phyloP scores from a whole-genome alignment of 2,888 invertebrate species.

The Plagiodera versicolora region DNA sequence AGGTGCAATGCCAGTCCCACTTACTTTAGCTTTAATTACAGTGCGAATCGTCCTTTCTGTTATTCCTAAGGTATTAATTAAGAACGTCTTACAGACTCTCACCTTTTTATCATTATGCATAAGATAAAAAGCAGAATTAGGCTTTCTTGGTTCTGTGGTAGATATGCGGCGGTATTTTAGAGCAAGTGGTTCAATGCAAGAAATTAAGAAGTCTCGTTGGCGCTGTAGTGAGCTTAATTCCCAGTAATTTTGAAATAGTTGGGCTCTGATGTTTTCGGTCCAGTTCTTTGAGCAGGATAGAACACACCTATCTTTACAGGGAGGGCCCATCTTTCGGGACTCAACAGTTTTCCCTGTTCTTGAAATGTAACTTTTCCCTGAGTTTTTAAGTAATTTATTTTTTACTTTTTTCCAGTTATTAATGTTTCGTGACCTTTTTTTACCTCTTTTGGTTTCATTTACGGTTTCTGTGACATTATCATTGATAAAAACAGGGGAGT shows the following conservation, averaged over 20 bases:
- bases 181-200: not conserved
- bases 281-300: not conserved
- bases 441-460: too few species aligned
- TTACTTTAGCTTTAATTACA: constrained; percentile 16
- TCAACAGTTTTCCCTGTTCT: constrained; percentile 1
- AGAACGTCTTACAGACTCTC: constrained; percentile 5
- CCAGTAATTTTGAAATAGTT: not conserved
- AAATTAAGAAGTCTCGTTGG: constrained; percentile 1
- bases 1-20: constrained; percentile 31
- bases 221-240: not conserved
- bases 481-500: too few species aligned
- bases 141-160: not conserved
- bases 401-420: constrained; percentile 1
- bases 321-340: not conserved
- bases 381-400: constrained; percentile 12
- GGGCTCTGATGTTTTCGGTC: not conserved
- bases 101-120: not conserved
- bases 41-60: constrained; percentile 9
- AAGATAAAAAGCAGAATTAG: constrained; percentile 2
- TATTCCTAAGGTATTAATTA: constrained; percentile 3
- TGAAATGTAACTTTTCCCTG: not conserved
- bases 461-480: too few species aligned
- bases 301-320: not conserved
- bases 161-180: not conserved
- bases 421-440: not conserved